Evolutionary conservation across 1,140 invertebrate species (phyloP), one percentile per base, ranked within the genome.

Genomic region (Drusus annulatus): DNA sequence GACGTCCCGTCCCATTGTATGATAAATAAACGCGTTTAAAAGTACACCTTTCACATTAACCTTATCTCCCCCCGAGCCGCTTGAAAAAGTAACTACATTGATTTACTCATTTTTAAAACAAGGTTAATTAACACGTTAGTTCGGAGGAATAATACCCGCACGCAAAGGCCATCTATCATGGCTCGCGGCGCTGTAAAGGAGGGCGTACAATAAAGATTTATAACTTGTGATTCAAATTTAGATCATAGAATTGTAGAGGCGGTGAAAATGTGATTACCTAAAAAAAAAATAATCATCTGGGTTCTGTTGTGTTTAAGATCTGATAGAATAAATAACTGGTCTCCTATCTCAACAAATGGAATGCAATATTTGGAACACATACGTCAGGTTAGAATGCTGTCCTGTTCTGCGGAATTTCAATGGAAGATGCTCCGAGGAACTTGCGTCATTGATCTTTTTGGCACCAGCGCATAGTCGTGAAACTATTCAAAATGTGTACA

Each of bases 81-180:
- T 60, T 71, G 45, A 69, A 63, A 73, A 82, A 79, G 76, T 60
- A 60, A 63, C 63, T 78, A 58, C 78, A 76, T 82, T 82, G 81
- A 82, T 82, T 82, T 82, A 82, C 81, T 82, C 81, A 80, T 80
- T 79, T 82, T 82, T 82, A 82, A 82, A 82, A 82, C 81, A 82
- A 79, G 81, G 81, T 82, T 82, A 82, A 82, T 82, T 82, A 82
- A 82, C 81, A 82, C 81, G 81, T 82, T 82, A 82, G 78, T 74
- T 75, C 81, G 60, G 60, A 81, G 74, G 81, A 79, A 79, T 45
- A 45, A 45, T 78, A 79, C 77, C 71, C 77, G 78, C 81, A 82
- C 81, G 81, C 81, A 82, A 82, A 21, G 74, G 15, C 58, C 65
- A 52, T 82, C 74, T 68, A 82, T 82, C 81, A 82, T 82, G 58